Evolutionary conservation across 1,140 invertebrate species (phyloP).

Genomic region (Leptoteleia sp.): DNA sequence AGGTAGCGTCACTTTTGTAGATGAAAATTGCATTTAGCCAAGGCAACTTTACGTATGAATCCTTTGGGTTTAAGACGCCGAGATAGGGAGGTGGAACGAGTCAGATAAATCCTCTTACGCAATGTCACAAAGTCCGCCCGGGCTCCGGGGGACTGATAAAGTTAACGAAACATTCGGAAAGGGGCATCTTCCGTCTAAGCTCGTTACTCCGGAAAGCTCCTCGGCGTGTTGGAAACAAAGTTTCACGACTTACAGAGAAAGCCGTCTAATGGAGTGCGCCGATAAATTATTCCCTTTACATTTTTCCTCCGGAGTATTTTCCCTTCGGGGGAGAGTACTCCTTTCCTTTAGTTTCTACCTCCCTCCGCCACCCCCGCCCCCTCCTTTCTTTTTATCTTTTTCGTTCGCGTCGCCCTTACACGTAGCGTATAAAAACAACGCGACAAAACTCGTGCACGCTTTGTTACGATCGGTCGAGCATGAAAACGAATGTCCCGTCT

Average conservation of each 20-base stretch:
- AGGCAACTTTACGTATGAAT: slow-evolving; percentile 41
- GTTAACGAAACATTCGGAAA: slow-evolving; percentile 64
- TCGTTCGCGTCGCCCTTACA: slow-evolving; percentile 23
- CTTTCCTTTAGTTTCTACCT: too few relatives aligned
- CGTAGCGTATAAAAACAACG: background rate
- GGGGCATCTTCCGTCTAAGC: slow-evolving; percentile 56
- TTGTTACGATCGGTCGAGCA: slow-evolving; percentile 50
- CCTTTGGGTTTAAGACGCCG: slow-evolving; percentile 36
- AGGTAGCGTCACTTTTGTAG: too few relatives aligned
- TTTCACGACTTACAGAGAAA: slow-evolving; percentile 47
- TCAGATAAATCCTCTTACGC: slow-evolving; percentile 63
- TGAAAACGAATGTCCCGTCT: slow-evolving; percentile 42
- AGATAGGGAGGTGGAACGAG: slow-evolving; percentile 28
- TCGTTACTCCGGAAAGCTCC: slow-evolving; percentile 57
- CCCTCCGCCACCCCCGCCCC: too few relatives aligned
- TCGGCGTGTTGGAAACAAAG: slow-evolving; percentile 54
- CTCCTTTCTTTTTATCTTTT: too few relatives aligned
- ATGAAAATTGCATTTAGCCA: slow-evolving; percentile 33
- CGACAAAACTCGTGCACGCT: slow-evolving; percentile 19
- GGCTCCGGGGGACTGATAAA: slow-evolving; percentile 35
- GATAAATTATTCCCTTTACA: slow-evolving; percentile 65
- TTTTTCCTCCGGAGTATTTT: slow-evolving; percentile 43
- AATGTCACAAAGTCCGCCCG: slow-evolving; percentile 54
- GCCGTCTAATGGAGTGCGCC: slow-evolving; percentile 56
- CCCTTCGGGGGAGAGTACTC: background rate